Base-by-base conservation (phyloP, 2,888 invertebrate species). In the Malacosoma neustria region DNA sequence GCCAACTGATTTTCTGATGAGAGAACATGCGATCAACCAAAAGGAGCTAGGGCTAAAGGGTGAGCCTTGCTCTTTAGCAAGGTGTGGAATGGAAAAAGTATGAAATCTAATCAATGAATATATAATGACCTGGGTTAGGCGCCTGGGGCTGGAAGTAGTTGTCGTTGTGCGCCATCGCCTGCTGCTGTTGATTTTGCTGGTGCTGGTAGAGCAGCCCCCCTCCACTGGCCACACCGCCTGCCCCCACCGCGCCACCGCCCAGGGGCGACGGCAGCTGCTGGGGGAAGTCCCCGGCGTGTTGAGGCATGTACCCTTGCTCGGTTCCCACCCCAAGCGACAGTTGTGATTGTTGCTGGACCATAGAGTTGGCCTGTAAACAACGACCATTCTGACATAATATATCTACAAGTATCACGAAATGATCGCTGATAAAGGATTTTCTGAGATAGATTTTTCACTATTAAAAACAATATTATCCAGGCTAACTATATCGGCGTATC, bases 111-210 rank as follows among this genome's bases (percentile, higher is more conserved):
- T n/a, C n/a, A n/a, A n/a, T n/a, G n/a, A n/a, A n/a, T n/a, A n/a
- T n/a, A n/a, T n/a, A n/a, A n/a, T n/a, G 2, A 22, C 22, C 22
- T 22, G 22, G 22, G 22, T 22, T 22, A 30, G 45, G 39, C 32
- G 49, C 46, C 9, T 56, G 57, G 29, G 64, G 66, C 47, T 72
- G 73, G 58, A 70, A 76, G 64, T 70, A 73, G 29, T 61, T 59
- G 6, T 59, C 57, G 46, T 67, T 69, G 38, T 57, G 53, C 42
- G 39, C 35, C 49, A 61, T 45, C 43, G 61, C 58, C 46, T 64
- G 67, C 41, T 61, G 58, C 46, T 64, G 67, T 41, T 55, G 54
- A 41, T 47, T 59, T 58, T 63, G 68, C 48, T 65, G 64, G 50
- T 68, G 64, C 45, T 55, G 65, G 53, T 61, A 60, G 40, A 59